A percentile compares a stretch with the other conserved stretches of the same genome.
These are phyloP conservation scores for Phaetusa simplex DNA, from an alignment of 2,113 vertebrate species.

Conservation along the genomic window DNA sequence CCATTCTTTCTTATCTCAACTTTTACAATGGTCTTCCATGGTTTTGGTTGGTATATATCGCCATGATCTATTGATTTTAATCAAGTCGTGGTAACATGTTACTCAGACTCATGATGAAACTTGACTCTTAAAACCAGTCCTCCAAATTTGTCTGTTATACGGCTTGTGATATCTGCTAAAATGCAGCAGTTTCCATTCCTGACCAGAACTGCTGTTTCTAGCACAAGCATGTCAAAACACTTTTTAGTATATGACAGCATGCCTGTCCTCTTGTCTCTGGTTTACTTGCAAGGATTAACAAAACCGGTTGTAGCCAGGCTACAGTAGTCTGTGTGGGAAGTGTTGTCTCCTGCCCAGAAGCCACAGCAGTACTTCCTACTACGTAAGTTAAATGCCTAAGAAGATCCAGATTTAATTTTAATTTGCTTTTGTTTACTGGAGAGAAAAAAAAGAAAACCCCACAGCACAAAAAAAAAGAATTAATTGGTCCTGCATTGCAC, in stretches of 20 bases:
- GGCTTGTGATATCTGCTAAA: neutral
- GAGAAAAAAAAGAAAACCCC: neutral
- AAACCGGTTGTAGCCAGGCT: neutral
- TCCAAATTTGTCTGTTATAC: neutral
- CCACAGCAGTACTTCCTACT: neutral
- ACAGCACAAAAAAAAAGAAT: neutral
- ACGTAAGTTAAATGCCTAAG: neutral
- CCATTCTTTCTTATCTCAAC: neutral
- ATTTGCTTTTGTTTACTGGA: constrained; percentile 35
- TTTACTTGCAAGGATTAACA: neutral
- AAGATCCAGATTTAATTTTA: neutral
- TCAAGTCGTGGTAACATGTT: neutral
- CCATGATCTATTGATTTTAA: neutral
- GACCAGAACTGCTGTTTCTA: neutral
- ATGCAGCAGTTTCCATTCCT: neutral
- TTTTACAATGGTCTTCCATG: neutral
- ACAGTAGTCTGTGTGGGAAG: neutral
- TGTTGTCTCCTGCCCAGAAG: neutral
- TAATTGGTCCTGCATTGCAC: constrained; percentile 21
- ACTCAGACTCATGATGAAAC: neutral
- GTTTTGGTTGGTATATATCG: neutral
- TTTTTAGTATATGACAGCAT: neutral
- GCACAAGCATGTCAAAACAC: neutral
- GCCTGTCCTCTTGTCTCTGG: neutral
- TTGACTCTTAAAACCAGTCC: neutral